phyloP scores from a whole-genome alignment of 2,113 vertebrate species.

The Elachura formosa region DNA sequence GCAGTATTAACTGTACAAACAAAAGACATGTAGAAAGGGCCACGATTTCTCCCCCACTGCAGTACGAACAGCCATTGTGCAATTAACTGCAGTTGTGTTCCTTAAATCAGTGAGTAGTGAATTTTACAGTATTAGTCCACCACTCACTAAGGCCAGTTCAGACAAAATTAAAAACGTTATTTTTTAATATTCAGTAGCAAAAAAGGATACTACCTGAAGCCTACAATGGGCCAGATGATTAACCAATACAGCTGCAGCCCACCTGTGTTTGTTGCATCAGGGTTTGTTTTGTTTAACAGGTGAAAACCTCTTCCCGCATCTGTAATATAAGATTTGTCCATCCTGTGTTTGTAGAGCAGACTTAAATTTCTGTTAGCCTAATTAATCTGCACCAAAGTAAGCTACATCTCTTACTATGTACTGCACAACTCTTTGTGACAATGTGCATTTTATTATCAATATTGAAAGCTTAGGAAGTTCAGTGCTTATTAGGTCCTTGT shows the following conservation, averaged over 20 bases:
- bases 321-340: not conserved
- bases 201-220: not conserved
- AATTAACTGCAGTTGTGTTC: not conserved
- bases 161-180: not conserved
- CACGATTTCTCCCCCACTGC: not conserved
- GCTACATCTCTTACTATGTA: not conserved
- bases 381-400: not conserved
- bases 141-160: not conserved
- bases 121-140: not conserved
- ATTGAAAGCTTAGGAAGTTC: slow-evolving; percentile 1
- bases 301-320: not conserved
- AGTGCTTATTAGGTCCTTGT: not conserved
- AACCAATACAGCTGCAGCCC: not conserved
- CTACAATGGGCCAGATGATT: not conserved
- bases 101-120: not conserved
- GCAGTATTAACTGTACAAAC: not conserved
- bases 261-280: not conserved
- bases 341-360: not conserved
- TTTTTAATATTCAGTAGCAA: not conserved
- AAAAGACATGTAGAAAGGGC: not conserved
- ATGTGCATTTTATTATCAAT: not conserved
- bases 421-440: not conserved
- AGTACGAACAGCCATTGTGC: not conserved
- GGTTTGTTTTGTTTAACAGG: not conserved
- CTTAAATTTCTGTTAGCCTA: not conserved